A percentile compares a stretch with the other conserved stretches of the same genome.
Conservation (phyloP, 2,888 invertebrate species). For the Operophtera brumata region DNA sequence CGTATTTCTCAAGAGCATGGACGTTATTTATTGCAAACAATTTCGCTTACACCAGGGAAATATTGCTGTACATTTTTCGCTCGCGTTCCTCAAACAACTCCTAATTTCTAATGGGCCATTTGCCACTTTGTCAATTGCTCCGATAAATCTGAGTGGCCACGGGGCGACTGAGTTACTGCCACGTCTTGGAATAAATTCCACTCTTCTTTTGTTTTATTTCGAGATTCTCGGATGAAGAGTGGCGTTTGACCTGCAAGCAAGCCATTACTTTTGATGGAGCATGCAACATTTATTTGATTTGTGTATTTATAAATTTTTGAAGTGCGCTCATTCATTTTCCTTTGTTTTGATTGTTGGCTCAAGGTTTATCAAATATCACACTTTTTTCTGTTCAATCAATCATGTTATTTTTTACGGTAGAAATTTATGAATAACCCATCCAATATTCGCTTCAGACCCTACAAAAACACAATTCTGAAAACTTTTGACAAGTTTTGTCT, state of each 20-base stretch:
- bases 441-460: not conserved
- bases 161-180: slow-evolving; percentile 65
- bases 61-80: slow-evolving; percentile 75
- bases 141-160: slow-evolving; percentile 74
- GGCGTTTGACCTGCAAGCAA: slow-evolving; percentile 21
- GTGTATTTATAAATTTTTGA: slow-evolving; percentile 1
- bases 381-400: too few species aligned
- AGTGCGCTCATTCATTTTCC: not conserved
- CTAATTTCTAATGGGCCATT: slow-evolving; percentile 81
- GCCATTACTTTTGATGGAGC: slow-evolving; percentile 19
- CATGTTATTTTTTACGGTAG: too few species aligned
- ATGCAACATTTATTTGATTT: slow-evolving; percentile 11
- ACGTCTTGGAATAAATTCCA: slow-evolving; percentile 66
- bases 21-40: slow-evolving; percentile 75
- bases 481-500: slow-evolving; percentile 4
- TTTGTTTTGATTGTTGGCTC: not conserved
- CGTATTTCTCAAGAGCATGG: slow-evolving; percentile 41
- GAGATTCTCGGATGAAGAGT: slow-evolving; percentile 16
- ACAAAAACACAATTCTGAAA: not conserved
- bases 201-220: slow-evolving; percentile 69
- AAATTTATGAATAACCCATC: too few species aligned
- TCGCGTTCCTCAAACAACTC: slow-evolving; percentile 58
- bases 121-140: slow-evolving; percentile 81
- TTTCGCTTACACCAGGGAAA: slow-evolving; percentile 72
- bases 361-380: not conserved